Conservation (phyloP, 2,888 invertebrate genomes). For the Beris morrisii region DNA sequence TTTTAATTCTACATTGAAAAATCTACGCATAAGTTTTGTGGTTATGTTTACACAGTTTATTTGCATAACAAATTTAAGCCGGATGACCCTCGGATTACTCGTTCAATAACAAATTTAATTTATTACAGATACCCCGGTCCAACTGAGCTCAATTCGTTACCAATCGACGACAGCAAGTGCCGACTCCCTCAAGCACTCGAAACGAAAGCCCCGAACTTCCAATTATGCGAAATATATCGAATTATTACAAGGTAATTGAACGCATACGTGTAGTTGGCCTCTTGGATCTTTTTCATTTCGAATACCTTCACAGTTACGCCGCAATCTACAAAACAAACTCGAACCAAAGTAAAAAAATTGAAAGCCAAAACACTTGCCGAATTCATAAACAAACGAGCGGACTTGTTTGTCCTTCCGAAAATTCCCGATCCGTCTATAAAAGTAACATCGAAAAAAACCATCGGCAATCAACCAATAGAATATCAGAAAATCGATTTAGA, state of each 20-base stretch:
- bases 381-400: slow-evolving; percentile 59
- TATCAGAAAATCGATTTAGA: slow-evolving; percentile 52
- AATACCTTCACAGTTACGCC: slow-evolving; percentile 61
- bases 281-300: slow-evolving; percentile 21
- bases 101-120: neutral
- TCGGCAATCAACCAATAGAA: slow-evolving; percentile 47
- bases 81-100: neutral
- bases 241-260: slow-evolving; percentile 65
- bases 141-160: slow-evolving; percentile 35
- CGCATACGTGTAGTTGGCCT: slow-evolving; percentile 2
- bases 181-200: slow-evolving; percentile 46
- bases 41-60: slow-evolving; percentile 21
- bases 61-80: slow-evolving; percentile 24
- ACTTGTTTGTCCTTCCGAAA: slow-evolving; percentile 47
- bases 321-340: slow-evolving; percentile 64
- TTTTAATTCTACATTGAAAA: too few relatives aligned
- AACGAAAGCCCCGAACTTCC: slow-evolving; percentile 58
- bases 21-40: neutral
- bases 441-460: slow-evolving; percentile 17
- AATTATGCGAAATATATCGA: slow-evolving; percentile 67
- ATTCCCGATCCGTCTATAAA: slow-evolving; percentile 56
- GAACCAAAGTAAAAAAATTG: slow-evolving; percentile 68
- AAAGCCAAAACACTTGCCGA: slow-evolving; percentile 68
- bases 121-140: neutral
- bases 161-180: slow-evolving; percentile 44